phyloP scores from a whole-genome alignment of 1,140 invertebrate genomes.

The Sycophila sp. region DNA sequence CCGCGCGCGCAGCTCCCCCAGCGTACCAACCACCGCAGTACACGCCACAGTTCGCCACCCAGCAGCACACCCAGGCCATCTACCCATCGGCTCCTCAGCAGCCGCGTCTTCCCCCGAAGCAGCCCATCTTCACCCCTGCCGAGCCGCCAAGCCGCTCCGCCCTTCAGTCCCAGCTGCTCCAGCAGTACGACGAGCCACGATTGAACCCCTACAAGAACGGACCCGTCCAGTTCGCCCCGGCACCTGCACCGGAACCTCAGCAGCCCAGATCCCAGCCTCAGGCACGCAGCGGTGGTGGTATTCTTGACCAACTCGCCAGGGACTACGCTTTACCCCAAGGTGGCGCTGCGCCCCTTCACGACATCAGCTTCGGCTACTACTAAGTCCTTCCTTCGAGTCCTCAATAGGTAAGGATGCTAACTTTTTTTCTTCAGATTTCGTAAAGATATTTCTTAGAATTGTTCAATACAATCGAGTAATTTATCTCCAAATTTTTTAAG shows the following conservation, averaged over 20 bases:
- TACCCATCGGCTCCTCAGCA: conserved; percentile 49
- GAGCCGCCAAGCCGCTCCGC: conserved; percentile 35
- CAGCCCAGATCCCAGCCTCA: conserved; percentile 56
- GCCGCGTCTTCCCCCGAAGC: conserved; percentile 41
- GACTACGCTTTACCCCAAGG: conserved; percentile 80
- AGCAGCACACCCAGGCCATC: conserved; percentile 56
- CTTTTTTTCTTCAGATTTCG: not conserved
- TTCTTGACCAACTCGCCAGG: conserved; percentile 81
- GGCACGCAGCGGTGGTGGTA: conserved; percentile 64
- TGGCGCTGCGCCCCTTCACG: conserved; percentile 75
- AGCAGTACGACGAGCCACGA: conserved; percentile 60
- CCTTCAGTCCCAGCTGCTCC: conserved; percentile 48
- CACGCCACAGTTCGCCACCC: conserved; percentile 31
- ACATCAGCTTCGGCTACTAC: conserved; percentile 82
- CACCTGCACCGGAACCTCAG: conserved; percentile 58
- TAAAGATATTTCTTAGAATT: not conserved
- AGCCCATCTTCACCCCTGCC: conserved; percentile 52
- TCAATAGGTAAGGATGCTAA: not conserved
- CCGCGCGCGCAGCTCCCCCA: conserved; percentile 28
- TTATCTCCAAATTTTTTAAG: too few relatives aligned
- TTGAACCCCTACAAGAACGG: conserved; percentile 64
- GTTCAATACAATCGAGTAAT: too few relatives aligned
- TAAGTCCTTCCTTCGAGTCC: conserved; percentile 51
- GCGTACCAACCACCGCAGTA: conserved; percentile 47
- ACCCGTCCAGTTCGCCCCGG: conserved; percentile 59